Evolutionary conservation across 2,888 invertebrate genomes (phyloP), one percentile per base, ranked within the genome.

Genomic region (Acleris cristana): DNA sequence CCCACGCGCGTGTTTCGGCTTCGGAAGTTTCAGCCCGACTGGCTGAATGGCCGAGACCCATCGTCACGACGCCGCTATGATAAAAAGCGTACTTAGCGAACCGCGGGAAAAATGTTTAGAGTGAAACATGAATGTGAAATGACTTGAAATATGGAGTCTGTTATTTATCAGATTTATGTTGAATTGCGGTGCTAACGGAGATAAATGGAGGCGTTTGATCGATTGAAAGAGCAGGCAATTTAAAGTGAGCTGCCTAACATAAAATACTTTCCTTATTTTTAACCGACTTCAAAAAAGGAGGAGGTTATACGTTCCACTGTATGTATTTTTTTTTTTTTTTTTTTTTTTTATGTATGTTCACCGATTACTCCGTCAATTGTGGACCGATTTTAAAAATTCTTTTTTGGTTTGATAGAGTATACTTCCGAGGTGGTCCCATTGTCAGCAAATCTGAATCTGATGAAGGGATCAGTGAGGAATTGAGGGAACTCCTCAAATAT

Each of bases 11-110:
- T 67, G 62, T 48, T 58, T 12, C 16, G 51, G 23, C 58, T 10
- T 14, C 63, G 62, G 58, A 6, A 45, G 67, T 54, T 63, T 63
- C 40, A 58, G 54, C 58, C 45, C 18, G 53, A 67, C 67, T 67
- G 67, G 67, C 67, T 67, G 67, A 49, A 67, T 57, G 26, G 58
- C 51, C 14, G n/a, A 30, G 16, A 21, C 58, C 14, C 67, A 58
- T 67, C 56, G 57, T 54, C 58, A 45, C 62, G 10, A 12, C 62
- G 5, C 2, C 19, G n/a, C 12, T 52, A 53, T 57, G 57, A 67
- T 53, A 63, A 63, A 67, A 67, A 51, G 34, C 23, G 57, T 63
- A 57, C 49, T 67, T 48, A 66, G 52, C 26, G 65, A 48, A 48
- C 16, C 48, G 48, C 52, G n/a, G n/a, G 52, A 52, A 66, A 57